Evolutionary conservation across 2,888 invertebrate genomes (phyloP).

Genomic region (Catocala fraxini): DNA sequence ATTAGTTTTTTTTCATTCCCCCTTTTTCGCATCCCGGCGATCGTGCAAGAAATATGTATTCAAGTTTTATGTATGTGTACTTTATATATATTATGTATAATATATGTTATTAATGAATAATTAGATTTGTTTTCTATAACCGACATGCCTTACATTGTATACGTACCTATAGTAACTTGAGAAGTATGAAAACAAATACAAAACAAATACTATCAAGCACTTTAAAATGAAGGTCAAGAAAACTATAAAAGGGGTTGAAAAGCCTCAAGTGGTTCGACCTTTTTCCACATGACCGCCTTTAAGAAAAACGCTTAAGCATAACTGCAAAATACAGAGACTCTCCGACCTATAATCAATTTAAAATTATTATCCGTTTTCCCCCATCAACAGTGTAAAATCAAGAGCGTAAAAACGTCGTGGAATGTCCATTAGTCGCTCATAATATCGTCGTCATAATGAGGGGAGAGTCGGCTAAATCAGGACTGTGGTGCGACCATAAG

Average conservation of each 20-base stretch:
- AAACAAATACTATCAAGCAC: background rate
- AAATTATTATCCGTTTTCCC: conserved; percentile 69
- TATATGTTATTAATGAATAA: background rate
- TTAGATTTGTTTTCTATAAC: background rate
- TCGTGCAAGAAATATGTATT: conserved; percentile 85
- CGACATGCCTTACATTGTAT: background rate
- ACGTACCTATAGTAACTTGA: background rate
- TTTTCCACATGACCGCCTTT: conserved; percentile 5
- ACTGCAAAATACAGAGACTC: conserved; percentile 37
- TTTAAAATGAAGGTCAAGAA: conserved; percentile 8
- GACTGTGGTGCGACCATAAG: conserved; percentile 57
- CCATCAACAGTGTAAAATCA: conserved; percentile 67
- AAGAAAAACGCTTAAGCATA: conserved; percentile 7
- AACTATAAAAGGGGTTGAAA: conserved; percentile 5
- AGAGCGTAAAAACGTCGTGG: conserved; percentile 66
- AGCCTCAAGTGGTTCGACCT: background rate
- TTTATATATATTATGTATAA: conserved; percentile 61
- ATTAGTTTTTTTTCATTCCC: conserved; percentile 86
- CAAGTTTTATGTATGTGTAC: conserved; percentile 63
- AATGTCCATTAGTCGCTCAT: conserved; percentile 79
- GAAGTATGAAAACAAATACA: background rate
- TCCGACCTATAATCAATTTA: conserved; percentile 59
- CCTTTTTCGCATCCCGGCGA: conserved; percentile 83
- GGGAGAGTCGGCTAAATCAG: conserved; percentile 72
- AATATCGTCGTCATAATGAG: conserved; percentile 74